These are phyloP conservation scores for Nannoperca australis DNA, from an alignment of 2,797 vertebrate genomes.

Conservation along the genomic window DNA sequence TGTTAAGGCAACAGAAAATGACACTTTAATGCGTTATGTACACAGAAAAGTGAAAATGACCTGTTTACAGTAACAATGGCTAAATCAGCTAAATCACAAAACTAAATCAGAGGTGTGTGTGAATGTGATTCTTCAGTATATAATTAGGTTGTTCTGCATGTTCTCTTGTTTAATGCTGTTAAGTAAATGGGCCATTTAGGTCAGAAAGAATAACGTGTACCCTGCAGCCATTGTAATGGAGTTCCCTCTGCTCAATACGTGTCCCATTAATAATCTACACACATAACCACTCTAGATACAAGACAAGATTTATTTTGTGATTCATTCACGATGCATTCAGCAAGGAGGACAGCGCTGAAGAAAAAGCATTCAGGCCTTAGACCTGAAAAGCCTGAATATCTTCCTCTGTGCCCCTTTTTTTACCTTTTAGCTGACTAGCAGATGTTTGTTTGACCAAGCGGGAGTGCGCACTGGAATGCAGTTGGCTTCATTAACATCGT, in stretches of 20 bases:
- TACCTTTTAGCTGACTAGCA: constrained; percentile 66
- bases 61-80: not conserved
- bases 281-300: constrained; percentile 58
- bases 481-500: constrained; percentile 67
- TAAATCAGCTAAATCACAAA: not conserved
- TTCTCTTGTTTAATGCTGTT: constrained; percentile 39
- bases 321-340: constrained; percentile 47
- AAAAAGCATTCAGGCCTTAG: constrained; percentile 35
- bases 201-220: constrained; percentile 42
- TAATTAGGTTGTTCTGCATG: constrained; percentile 42
- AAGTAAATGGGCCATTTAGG: constrained; percentile 60
- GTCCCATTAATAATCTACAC: constrained; percentile 65
- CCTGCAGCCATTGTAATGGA: constrained; percentile 46
- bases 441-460: constrained; percentile 69
- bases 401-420: constrained; percentile 10
- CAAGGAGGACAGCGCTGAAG: not conserved
- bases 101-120: not conserved
- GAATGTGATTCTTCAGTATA: constrained; percentile 5
- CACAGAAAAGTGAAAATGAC: too few species aligned
- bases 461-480: constrained; percentile 47
- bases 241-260: constrained; percentile 44
- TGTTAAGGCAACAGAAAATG: too few species aligned
- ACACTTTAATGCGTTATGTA: too few species aligned
- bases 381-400: constrained; percentile 48
- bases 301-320: constrained; percentile 55